These are phyloP conservation scores for Holacanthella duospinosa DNA, from an alignment of 2,888 invertebrate species.

Conservation along the genomic window DNA sequence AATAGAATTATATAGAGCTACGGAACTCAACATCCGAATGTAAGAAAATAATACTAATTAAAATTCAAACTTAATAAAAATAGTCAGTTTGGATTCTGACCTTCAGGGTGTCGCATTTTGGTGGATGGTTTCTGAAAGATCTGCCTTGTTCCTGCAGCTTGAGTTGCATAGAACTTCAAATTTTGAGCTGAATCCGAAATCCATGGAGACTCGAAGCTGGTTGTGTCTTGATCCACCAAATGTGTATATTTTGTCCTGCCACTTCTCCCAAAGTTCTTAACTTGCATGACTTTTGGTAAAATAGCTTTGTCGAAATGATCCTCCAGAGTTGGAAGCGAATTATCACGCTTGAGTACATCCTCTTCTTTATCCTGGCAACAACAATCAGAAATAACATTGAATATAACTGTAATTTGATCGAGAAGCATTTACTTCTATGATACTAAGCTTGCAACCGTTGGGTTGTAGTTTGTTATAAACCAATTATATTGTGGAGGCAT, in stretches of 20 bases:
- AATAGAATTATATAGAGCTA: too few relatives aligned
- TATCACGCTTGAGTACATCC: conserved; percentile 80
- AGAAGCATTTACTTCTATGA: too few relatives aligned
- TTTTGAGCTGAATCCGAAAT: conserved; percentile 80
- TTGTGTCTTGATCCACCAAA: conserved; percentile 97
- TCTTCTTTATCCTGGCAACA: conserved; percentile 65
- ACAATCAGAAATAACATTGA: conserved; percentile 5
- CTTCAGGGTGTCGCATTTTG: conserved; percentile 40
- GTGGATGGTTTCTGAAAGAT: conserved; percentile 76
- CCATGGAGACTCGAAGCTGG: conserved; percentile 96
- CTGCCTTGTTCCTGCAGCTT: conserved; percentile 87
- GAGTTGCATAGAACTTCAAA: conserved; percentile 71
- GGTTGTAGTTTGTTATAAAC: background rate
- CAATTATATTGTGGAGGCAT: conserved; percentile 10
- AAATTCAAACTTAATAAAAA: background rate
- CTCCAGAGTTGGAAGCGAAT: conserved; percentile 89
- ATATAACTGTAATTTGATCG: background rate
- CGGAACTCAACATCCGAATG: too few relatives aligned
- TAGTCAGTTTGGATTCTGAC: background rate
- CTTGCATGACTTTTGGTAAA: conserved; percentile 99
- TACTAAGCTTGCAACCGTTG: too few relatives aligned
- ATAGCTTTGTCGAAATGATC: conserved; percentile 99
- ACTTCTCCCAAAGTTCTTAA: conserved; percentile 98
- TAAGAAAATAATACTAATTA: too few relatives aligned
- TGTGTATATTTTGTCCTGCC: conserved; percentile 99